Evolutionary conservation across 1,140 invertebrate species (phyloP), one percentile per base, ranked within the genome.

Genomic region (Whitmania pigra): DNA sequence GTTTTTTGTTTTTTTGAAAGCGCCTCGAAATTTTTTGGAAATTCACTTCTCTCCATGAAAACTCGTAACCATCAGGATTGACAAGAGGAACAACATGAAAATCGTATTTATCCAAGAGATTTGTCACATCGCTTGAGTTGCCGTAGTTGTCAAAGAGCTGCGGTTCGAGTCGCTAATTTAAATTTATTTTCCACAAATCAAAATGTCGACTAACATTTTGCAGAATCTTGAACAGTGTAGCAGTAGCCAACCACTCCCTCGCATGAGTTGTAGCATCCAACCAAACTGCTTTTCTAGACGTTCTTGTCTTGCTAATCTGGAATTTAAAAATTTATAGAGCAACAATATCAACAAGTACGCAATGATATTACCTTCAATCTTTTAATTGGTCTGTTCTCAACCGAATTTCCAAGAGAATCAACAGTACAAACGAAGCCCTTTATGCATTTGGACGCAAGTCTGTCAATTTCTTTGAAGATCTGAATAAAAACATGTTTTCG

Each of bases 221-320:
- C 29, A 49, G 43, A 22, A 70, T 70, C 53, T 70, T 70, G 43
- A 70, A 49, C 9, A 27, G 40, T 53, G 71, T 71, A 17, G 71
- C 71, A 9, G 71, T 71, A 18, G 53, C 27, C n/a, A 71, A 55
- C 71, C 71, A 71, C 27, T 71, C 71, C 22, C 71, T 57, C 53
- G 71, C 53, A 31, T 71, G 71, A 25, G 53, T 71, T 27, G 71
- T 71, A 9, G 71, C 5, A 55, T 71, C 71, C 55, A 71, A 18
- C 71, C 71, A 71, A 53, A 71, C 11, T 20, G 55, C 71, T n/a
- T 25, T 57, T 60, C 71, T 66, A 17, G 27, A 17, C 7, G 53
- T n/a, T 40, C 53, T 55, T 25, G 27, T 53, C n/a, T 63, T 63
- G 22, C 22, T 25, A 25, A 63, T 63, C 57, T 63, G 15, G 29